Percentiles rank a stretch among this genome's conserved stretches.
Evolutionary conservation across 2,797 vertebrate species (phyloP).

Genomic region (Dendrocincla tyrannina): DNA sequence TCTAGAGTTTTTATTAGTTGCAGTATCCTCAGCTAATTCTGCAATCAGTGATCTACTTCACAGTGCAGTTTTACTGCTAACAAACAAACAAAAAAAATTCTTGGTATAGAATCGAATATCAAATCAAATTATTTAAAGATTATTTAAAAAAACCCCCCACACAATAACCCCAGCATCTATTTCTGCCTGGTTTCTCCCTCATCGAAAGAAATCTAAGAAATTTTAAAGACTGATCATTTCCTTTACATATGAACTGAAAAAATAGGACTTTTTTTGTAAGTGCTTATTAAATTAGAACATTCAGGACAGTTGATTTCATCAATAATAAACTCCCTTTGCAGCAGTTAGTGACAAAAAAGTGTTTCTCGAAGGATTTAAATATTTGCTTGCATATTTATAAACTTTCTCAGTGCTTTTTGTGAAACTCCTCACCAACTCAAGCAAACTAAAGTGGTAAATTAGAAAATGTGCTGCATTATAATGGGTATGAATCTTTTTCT

Average conservation of each 20-base stretch:
- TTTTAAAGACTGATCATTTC: background rate
- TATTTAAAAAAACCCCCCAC: no score
- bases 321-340: conserved; percentile 25
- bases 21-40: background rate
- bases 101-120: background rate
- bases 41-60: background rate
- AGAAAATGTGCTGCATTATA: background rate
- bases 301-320: background rate
- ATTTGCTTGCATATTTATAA: conserved; percentile 33
- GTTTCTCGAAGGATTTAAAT: conserved; percentile 18
- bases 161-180: background rate
- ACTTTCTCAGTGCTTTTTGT: background rate
- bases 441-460: background rate
- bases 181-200: background rate
- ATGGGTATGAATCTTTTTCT: background rate
- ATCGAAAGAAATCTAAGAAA: background rate
- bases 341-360: conserved; percentile 23
- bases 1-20: background rate
- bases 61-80: background rate
- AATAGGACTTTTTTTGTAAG: background rate
- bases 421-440: background rate
- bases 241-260: background rate
- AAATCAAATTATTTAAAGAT: background rate
- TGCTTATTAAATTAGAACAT: background rate
- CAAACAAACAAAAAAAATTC: background rate